phyloP scores from a whole-genome alignment of 2,113 vertebrate genomes.

The human region GRCh38 chr4:30332501-30333000 shows the following conservation, averaged over 20 bases:
- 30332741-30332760: not conserved
- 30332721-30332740: not conserved
- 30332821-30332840: not conserved
- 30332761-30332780: not conserved
- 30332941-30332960: not conserved
- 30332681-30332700: not conserved
- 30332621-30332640: not conserved
- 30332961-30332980: no score
- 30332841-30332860: not conserved
- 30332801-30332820: not conserved
- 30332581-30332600: not conserved
- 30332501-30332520: not conserved
- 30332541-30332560: not conserved
- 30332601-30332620: not conserved
- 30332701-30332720: not conserved
- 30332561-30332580: not conserved
- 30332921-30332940: not conserved
- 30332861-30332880: not conserved
- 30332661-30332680: not conserved
- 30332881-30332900: not conserved
- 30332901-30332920: not conserved
- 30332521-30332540: not conserved
- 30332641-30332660: not conserved
- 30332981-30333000: no score
- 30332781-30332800: not conserved